Percentiles rank a stretch among this genome's conserved stretches.
These are phyloP conservation scores for Myxocyprinus asiaticus DNA, from an alignment of 2,113 vertebrate genomes.

Conservation along the genomic window DNA sequence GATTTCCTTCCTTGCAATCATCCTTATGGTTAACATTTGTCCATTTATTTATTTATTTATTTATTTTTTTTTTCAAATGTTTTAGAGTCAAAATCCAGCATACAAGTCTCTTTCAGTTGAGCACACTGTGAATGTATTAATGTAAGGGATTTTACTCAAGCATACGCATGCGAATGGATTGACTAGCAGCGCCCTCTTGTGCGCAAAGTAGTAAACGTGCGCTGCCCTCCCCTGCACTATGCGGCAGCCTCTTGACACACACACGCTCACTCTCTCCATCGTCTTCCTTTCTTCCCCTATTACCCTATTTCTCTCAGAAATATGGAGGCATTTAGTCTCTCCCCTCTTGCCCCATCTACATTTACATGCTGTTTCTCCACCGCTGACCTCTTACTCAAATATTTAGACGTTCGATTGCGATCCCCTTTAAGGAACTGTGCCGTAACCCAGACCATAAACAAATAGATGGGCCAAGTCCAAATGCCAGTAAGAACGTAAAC, in stretches of 20 bases:
- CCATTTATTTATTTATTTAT: no score
- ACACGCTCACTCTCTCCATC: slow-evolving; percentile 40
- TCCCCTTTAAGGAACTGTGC: slow-evolving; percentile 71
- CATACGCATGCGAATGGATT: slow-evolving; percentile 71
- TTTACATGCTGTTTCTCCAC: slow-evolving; percentile 55
- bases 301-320: slow-evolving; percentile 29
- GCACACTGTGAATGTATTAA: no score
- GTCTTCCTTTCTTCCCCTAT: slow-evolving; percentile 46
- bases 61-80: no score
- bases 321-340: slow-evolving; percentile 33
- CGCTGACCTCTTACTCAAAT: slow-evolving; percentile 74
- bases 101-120: no score
- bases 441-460: slow-evolving; percentile 58
- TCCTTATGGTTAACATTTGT: no score
- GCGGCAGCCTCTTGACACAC: slow-evolving; percentile 24
- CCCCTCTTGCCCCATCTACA: slow-evolving; percentile 43
- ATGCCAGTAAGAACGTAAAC: slow-evolving; percentile 72
- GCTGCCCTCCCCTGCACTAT: slow-evolving; percentile 32
- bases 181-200: slow-evolving; percentile 98
- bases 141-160: no score
- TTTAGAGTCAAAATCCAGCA: no score
- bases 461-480: slow-evolving; percentile 74
- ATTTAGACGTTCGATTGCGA: slow-evolving; percentile 76
- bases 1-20: no score
- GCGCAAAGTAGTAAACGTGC: slow-evolving; percentile 67